phyloP scores from a whole-genome alignment of 2,797 vertebrate species.

The Diglossa cyanea region DNA sequence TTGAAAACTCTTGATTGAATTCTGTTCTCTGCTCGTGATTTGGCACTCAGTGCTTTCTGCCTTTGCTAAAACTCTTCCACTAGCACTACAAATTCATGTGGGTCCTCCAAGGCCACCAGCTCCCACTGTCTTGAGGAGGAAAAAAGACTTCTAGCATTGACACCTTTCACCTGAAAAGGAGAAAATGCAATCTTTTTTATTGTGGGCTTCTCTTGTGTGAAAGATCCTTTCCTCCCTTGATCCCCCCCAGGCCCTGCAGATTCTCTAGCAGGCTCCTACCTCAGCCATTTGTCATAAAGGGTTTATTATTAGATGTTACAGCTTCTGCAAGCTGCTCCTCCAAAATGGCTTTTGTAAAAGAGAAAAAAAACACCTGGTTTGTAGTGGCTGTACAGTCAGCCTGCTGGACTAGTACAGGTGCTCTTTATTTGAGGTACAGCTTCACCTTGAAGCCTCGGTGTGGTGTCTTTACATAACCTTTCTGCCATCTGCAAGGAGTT shows the following conservation, averaged over 20 bases:
- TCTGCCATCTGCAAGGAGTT: not conserved
- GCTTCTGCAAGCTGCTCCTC: not conserved
- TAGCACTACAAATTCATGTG: not conserved
- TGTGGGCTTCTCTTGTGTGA: not conserved
- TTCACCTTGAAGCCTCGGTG: not conserved
- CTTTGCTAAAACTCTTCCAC: not conserved
- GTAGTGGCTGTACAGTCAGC: not conserved
- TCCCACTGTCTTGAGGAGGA: not conserved
- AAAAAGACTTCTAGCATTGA: not conserved
- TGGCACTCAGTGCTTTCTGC: not conserved
- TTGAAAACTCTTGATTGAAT: not conserved
- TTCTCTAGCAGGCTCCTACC: not conserved
- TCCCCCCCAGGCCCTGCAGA: not conserved
- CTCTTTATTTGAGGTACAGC: not conserved
- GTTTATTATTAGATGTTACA: not conserved
- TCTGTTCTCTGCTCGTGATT: not conserved
- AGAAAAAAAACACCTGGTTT: not conserved
- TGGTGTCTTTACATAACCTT: not conserved
- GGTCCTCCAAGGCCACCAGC: not conserved
- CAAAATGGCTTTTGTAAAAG: not conserved
- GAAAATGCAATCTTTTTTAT: not conserved
- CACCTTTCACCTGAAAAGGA: not conserved
- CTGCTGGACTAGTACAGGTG: not conserved
- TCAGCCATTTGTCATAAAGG: not conserved
- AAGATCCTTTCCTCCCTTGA: not conserved